Base-by-base conservation (phyloP, 2,113 vertebrate genomes). In the Equus przewalskii region DNA sequence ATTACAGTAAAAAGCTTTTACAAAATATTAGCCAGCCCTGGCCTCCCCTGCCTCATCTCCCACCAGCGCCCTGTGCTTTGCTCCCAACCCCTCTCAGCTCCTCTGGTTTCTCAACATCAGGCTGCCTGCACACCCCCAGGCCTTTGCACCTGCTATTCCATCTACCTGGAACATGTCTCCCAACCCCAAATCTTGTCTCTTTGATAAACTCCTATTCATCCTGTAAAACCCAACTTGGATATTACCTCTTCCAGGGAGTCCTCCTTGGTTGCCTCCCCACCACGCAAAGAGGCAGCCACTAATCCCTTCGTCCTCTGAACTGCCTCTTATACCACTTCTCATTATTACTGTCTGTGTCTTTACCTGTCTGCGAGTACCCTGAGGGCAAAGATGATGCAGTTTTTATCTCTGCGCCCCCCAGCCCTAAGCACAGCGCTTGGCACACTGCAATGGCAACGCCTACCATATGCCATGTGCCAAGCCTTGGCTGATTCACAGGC, bases 91-190 rank as follows among this genome's bases (percentile, higher is more conserved):
- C 28, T 76, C 62, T 56, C 58, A 33, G 62, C 7, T 49, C 36
- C 91, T 80, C 26, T 69, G 41, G n/a, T 73, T 89, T 89, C 51
- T 94, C 91, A 72, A 33, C 49, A 41, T 83, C 30, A 51, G 72
- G 76, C 46, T 76, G 10, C 78, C 56, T 81, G 30, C 93, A 49
- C 1, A 51, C 5, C 56, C 62, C 87, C 18, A 65, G 56, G 78
- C 41, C 49, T 75, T 46, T 33, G 81, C 44, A 76, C 14, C 5
- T 75, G 58, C 67, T 75, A 24, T 44, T 78, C 62, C 49, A 81
- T 79, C 44, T 46, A 72, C 76, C 28, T 56, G 19, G 46, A 64
- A 83, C 7, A 0, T 36, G 26, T 62, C 58, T 56, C 81, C 46
- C n/a, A 64, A 16, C 14, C 30, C 56, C 26, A 65, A 58, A 65